These are phyloP conservation scores for Drosophila ustulata DNA, from an alignment of 2,888 invertebrate species.

Conservation along the genomic window DNA sequence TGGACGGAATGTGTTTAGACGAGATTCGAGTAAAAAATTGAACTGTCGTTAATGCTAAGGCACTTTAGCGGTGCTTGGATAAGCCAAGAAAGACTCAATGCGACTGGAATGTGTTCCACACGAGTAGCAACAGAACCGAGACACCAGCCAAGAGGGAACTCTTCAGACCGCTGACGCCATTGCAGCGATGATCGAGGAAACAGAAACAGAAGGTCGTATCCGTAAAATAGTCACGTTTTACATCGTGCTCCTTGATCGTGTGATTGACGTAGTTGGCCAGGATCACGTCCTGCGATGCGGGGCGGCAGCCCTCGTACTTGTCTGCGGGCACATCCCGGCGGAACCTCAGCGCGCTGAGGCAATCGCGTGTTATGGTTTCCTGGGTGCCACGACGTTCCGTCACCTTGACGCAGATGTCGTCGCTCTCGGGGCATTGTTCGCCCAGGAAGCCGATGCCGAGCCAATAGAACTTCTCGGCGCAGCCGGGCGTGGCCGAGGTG, in stretches of 20 bases:
- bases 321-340: slow-evolving; percentile 96
- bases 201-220: slow-evolving; percentile 95
- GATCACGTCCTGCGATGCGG: slow-evolving; percentile 91
- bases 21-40: slow-evolving; percentile 60
- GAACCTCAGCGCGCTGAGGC: slow-evolving; percentile 91
- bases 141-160: slow-evolving; percentile 25
- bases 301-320: slow-evolving; percentile 95
- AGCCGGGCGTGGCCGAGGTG: slow-evolving; percentile 95
- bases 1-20: slow-evolving; percentile 34
- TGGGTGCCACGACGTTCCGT: slow-evolving; percentile 93
- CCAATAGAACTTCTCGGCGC: slow-evolving; percentile 94
- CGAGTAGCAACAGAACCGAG: slow-evolving; percentile 31
- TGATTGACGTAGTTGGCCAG: slow-evolving; percentile 95
- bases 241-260: slow-evolving; percentile 93
- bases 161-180: slow-evolving; percentile 83
- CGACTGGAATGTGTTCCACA: slow-evolving; percentile 14
- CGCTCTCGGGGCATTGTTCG: slow-evolving; percentile 91
- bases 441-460: slow-evolving; percentile 90
- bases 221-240: slow-evolving; percentile 92
- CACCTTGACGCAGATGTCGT: slow-evolving; percentile 96
- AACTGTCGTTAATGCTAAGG: slow-evolving; percentile 56
- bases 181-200: slow-evolving; percentile 95
- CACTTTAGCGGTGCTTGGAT: slow-evolving; percentile 37
- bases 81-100: slow-evolving; percentile 1
- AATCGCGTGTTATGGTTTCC: slow-evolving; percentile 92